Evolutionary conservation across 2,797 vertebrate genomes (phyloP).

Genomic region (Thunnus albacares): DNA sequence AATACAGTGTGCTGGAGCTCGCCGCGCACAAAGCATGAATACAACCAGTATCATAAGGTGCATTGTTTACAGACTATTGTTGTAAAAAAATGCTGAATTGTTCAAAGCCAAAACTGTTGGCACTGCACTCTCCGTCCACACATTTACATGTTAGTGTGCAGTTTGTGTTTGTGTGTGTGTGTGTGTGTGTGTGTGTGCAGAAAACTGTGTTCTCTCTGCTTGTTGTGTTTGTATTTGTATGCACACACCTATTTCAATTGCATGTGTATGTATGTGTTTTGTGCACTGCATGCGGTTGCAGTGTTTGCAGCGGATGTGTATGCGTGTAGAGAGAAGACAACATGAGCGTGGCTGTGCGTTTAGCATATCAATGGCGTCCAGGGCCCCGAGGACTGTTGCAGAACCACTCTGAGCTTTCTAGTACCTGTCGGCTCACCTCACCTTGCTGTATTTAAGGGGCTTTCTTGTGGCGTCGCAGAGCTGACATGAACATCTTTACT

Average conservation of each 20-base stretch:
- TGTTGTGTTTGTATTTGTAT: constrained; percentile 48
- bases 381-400: constrained; percentile 64
- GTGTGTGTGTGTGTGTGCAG: constrained; percentile 30
- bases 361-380: constrained; percentile 86
- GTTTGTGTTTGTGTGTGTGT: constrained; percentile 44
- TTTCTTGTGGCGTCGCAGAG: constrained; percentile 77
- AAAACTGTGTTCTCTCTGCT: constrained; percentile 28
- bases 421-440: constrained; percentile 68
- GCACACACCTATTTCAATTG: constrained; percentile 24
- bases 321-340: constrained; percentile 50
- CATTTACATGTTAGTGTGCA: constrained; percentile 41
- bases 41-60: constrained; percentile 49
- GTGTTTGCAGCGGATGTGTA: constrained; percentile 36
- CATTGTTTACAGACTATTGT: constrained; percentile 66
- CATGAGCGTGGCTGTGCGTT: constrained; percentile 66
- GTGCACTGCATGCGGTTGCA: constrained; percentile 43
- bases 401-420: constrained; percentile 83
- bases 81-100: constrained; percentile 80
- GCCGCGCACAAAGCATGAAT: constrained; percentile 55
- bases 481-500: constrained; percentile 90
- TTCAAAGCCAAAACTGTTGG: constrained; percentile 74
- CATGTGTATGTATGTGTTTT: constrained; percentile 38
- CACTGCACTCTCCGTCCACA: constrained; percentile 75
- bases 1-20: constrained; percentile 44
- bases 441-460: constrained; percentile 84